Conservation (phyloP, 2,113 vertebrate species). For the Nothocercus nigrocapillus region DNA sequence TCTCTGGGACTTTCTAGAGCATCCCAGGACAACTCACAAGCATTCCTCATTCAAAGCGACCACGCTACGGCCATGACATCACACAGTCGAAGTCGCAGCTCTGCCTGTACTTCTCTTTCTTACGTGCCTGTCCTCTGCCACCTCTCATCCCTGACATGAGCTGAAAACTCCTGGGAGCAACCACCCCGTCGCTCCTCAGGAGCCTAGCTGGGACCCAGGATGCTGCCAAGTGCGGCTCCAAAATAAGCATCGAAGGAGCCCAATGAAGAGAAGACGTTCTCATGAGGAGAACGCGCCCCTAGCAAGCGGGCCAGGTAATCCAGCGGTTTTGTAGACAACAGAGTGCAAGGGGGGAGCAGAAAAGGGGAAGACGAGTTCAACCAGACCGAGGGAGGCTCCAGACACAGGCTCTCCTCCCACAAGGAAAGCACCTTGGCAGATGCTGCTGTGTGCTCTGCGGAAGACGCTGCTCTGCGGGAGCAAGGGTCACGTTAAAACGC, state of each 20-base stretch:
- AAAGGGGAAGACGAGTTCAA: constrained; percentile 20
- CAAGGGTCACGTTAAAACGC: not conserved
- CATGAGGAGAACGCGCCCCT: accelerated
- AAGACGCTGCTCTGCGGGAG: not conserved
- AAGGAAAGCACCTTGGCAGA: not conserved
- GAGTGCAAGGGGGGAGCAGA: not conserved
- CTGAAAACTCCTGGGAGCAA: not conserved
- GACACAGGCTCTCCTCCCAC: not conserved
- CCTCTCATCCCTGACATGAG: not conserved
- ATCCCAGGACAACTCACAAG: not conserved
- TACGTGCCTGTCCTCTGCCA: not conserved
- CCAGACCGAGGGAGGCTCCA: not conserved
- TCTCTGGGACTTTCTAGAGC: not conserved
- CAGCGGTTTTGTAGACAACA: not conserved
- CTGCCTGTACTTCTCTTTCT: not conserved
- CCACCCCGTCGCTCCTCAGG: not conserved
- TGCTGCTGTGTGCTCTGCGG: not conserved
- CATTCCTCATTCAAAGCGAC: not conserved
- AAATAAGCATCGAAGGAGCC: not conserved
- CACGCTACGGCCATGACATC: accelerated
- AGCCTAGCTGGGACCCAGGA: not conserved
- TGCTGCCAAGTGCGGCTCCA: constrained; percentile 5
- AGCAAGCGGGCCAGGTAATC: not conserved
- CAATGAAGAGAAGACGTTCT: not conserved
- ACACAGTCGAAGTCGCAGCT: not conserved